Conservation (phyloP, 2,113 vertebrate species). For the Chlorocebus sabaeus region DNA sequence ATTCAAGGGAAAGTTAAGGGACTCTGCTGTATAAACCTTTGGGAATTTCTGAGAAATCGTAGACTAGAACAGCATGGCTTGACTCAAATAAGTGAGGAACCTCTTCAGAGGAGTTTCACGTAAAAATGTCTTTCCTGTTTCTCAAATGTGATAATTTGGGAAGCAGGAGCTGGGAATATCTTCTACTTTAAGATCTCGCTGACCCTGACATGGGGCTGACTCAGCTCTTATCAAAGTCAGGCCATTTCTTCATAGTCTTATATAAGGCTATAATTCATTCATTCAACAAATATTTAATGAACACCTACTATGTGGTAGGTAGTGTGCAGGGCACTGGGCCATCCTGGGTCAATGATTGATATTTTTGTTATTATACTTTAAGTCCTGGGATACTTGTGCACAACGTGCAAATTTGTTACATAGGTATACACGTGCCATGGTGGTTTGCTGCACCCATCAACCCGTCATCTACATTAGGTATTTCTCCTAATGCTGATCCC, state of each 20-base stretch:
- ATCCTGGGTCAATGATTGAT: neutral
- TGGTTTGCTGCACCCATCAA: too few relatives aligned
- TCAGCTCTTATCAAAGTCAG: neutral
- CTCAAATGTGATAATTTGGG: neutral
- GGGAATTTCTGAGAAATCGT: neutral
- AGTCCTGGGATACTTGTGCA: too few relatives aligned
- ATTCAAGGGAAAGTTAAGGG: neutral
- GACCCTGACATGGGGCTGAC: too few relatives aligned
- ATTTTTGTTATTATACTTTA: too few relatives aligned
- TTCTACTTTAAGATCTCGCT: too few relatives aligned
- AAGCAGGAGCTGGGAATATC: too few relatives aligned
- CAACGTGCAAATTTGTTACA: too few relatives aligned
- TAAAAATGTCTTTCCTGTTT: neutral
- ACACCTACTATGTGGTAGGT: neutral
- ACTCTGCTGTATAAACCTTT: too few relatives aligned
- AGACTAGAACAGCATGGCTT: neutral
- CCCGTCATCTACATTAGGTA: too few relatives aligned
- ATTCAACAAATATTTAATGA: neutral
- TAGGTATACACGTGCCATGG: too few relatives aligned
- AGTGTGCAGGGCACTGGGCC: neutral
- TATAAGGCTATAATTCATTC: neutral
- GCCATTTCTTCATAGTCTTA: neutral
- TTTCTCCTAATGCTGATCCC: too few relatives aligned
- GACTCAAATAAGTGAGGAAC: neutral
- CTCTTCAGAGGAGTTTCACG: neutral